Conservation (phyloP, 2,888 invertebrate species). For the Eupsilia transversa region DNA sequence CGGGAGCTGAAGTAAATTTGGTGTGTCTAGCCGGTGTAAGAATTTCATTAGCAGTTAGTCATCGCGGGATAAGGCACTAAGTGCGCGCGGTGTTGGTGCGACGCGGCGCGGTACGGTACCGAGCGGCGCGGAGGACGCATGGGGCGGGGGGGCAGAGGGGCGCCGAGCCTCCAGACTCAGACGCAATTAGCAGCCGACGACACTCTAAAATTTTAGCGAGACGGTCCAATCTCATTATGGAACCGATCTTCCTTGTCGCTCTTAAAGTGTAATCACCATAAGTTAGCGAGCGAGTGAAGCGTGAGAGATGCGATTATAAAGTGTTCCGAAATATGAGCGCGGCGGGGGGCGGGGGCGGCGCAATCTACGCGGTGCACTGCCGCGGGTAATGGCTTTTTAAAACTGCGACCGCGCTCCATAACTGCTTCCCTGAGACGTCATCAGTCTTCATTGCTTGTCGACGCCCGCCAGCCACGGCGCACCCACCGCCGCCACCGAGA, state of each 20-base stretch:
- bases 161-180: constrained; percentile 78
- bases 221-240: constrained; percentile 90
- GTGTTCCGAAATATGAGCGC: constrained; percentile 89
- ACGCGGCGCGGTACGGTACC: constrained; percentile 21
- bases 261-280: constrained; percentile 90
- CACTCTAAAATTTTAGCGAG: constrained; percentile 90
- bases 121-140: constrained; percentile 36
- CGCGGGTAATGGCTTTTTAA: constrained; percentile 90
- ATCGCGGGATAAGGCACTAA: constrained; percentile 74
- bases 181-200: constrained; percentile 88
- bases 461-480: constrained; percentile 79
- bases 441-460: constrained; percentile 91
- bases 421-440: constrained; percentile 89
- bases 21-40: constrained; percentile 74
- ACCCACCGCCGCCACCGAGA: constrained; percentile 70
- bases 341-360: constrained; percentile 75
- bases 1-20: constrained; percentile 68
- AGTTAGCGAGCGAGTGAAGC: constrained; percentile 89
- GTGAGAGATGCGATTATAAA: constrained; percentile 90
- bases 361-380: constrained; percentile 89
- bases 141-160: constrained; percentile 53
- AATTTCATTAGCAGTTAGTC: constrained; percentile 80
- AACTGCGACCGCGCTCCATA: constrained; percentile 91
- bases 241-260: constrained; percentile 90
- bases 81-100: constrained; percentile 65